Evolutionary conservation across 2,113 vertebrate genomes (phyloP), one percentile per base, ranked within the genome.

Genomic region (Hippocampus guttulatus): DNA sequence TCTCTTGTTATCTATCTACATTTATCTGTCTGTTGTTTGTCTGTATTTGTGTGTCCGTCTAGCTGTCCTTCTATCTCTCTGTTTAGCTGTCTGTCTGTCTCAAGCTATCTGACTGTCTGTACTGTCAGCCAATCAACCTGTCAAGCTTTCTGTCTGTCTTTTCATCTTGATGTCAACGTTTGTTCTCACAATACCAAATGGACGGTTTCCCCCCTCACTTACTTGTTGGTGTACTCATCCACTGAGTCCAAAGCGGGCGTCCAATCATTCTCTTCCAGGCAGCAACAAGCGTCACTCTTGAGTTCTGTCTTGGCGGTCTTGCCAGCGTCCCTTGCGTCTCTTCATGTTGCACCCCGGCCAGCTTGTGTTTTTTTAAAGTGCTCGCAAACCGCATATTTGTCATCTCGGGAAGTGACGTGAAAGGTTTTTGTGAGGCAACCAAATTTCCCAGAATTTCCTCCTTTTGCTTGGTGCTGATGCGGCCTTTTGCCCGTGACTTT

Each of bases 391-490:
- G 82, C 90, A 89, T 78, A 75, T 86, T 90, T 91, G 90, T 91
- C 90, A 91, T 23, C 64, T 62, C 80, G 88, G 92, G 92, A 93
- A 93, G 88, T 93, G 91, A 93, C 91, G 91, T 82, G 65, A 71
- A 68, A 27, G 12, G 25, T 30, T 33, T 70, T 78, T 86, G 82
- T 92, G 89, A 91, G 84, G 90, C 91, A 92, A 91, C 80, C 77
- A 76, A 84, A 90, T 89, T 91, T 92, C 89, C 88, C 89, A 91
- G 91, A 91, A 91, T 88, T 78, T 90, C 86, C 82, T 89, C 81
- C 81, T 8, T 38, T 38, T 3, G 16, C 58, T 81, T 82, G 84
- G 76, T 74, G 74, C 69, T 54, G 76, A 57, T 58, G 23, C 15
- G 6, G 79, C 70, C 71, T 65, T 82, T 74, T 75, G 67, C 25